phyloP scores from a whole-genome alignment of 1,140 invertebrate genomes.

The Mactra quadrangularis region DNA sequence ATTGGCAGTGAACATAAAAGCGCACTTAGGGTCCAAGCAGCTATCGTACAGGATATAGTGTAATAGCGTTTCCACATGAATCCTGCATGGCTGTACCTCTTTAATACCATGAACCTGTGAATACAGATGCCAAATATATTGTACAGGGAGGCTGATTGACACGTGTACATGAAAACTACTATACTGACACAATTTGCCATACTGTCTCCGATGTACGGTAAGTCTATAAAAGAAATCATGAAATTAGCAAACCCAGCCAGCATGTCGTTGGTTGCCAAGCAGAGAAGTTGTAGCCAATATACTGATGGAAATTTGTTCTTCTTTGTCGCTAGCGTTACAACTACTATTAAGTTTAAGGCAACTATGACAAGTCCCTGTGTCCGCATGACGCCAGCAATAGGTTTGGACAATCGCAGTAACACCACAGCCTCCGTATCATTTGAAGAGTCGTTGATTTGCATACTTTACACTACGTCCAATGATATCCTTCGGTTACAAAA shows the following conservation, averaged over 20 bases:
- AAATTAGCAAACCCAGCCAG: constrained; percentile 20
- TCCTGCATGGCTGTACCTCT: background rate
- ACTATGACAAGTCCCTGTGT: background rate
- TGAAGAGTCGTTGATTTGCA: no score
- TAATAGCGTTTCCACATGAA: background rate
- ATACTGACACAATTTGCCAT: background rate
- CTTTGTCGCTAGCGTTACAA: background rate
- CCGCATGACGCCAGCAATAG: background rate
- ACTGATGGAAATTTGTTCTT: constrained; percentile 20
- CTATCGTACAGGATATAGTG: background rate
- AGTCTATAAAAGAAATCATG: constrained; percentile 4
- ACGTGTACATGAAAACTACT: background rate
- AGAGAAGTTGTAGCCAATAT: constrained; percentile 28
- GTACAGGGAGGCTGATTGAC: constrained; percentile 21
- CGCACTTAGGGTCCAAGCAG: constrained; percentile 14
- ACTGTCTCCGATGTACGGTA: background rate
- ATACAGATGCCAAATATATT: constrained; percentile 39
- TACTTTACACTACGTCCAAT: no score
- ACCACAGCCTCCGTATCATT: no score
- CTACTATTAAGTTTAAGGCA: background rate
- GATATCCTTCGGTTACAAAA: no score
- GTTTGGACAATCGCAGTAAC: background rate
- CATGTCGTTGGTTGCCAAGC: constrained; percentile 17
- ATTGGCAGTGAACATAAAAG: constrained; percentile 1
- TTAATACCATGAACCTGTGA: constrained; percentile 5